Evolutionary conservation across 2,888 invertebrate genomes (phyloP).

Genomic region (Sphaerophoria taeniata): DNA sequence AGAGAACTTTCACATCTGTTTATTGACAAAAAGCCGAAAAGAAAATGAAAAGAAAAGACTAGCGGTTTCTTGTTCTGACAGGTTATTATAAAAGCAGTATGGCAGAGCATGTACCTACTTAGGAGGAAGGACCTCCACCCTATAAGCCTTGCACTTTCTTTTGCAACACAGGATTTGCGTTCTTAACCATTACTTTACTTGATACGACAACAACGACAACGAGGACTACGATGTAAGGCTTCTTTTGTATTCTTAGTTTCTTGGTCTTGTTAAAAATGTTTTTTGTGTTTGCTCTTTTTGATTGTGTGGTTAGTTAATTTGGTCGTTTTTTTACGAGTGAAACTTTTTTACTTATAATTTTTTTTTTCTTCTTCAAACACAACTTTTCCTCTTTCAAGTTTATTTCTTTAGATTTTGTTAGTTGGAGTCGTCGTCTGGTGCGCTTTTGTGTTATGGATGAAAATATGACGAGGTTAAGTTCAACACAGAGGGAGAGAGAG

Average conservation of each 20-base stretch:
- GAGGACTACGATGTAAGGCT: constrained; percentile 55
- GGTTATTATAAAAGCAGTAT: constrained; percentile 63
- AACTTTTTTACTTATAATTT: constrained; percentile 14
- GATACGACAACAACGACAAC: neutral
- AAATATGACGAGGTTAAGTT: neutral
- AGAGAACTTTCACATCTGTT: constrained; percentile 56
- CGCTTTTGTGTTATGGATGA: constrained; percentile 20
- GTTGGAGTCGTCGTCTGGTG: constrained; percentile 14
- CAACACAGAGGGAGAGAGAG: neutral
- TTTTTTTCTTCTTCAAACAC: constrained; percentile 29
- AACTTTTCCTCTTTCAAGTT: constrained; percentile 37
- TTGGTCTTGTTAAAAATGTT: constrained; percentile 22
- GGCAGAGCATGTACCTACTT: constrained; percentile 62
- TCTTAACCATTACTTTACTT: neutral
- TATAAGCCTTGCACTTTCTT: constrained; percentile 32
- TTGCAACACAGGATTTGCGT: constrained; percentile 56
- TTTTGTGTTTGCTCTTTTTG: constrained; percentile 34
- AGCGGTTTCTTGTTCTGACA: constrained; percentile 64
- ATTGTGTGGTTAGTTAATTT: constrained; percentile 56
- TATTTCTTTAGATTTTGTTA: constrained; percentile 27
- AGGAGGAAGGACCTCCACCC: neutral
- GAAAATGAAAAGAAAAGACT: constrained; percentile 27
- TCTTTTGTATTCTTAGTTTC: constrained; percentile 33
- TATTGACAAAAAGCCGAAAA: constrained; percentile 48
- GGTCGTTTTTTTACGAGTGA: constrained; percentile 18